Conservation (phyloP, 2,888 invertebrate species). For the Vanessa cardui region DNA sequence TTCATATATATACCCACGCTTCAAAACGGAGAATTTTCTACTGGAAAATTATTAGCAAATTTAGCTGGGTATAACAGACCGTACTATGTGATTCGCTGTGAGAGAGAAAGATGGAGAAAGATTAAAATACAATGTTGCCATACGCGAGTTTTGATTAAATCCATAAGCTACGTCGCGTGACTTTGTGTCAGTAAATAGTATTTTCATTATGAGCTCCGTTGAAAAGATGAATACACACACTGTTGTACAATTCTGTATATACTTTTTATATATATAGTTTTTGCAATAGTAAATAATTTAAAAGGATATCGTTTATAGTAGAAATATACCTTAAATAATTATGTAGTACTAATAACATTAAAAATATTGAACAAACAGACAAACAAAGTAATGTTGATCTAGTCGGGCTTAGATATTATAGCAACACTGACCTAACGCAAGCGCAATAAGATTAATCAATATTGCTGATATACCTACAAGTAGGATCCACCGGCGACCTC, state of each 20-base stretch:
- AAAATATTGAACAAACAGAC: not conserved
- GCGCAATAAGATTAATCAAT: slow-evolving; percentile 32
- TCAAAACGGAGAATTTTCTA: slow-evolving; percentile 31
- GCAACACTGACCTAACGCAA: slow-evolving; percentile 34
- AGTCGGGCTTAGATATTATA: slow-evolving; percentile 10
- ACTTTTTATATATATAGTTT: too few relatives aligned
- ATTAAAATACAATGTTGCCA: slow-evolving; percentile 30
- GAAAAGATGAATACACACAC: not conserved
- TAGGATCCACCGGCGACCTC: not conserved
- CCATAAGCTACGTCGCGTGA: slow-evolving; percentile 25
- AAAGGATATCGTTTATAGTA: too few relatives aligned
- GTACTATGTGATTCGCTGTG: slow-evolving; percentile 23
- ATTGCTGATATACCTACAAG: slow-evolving; percentile 13
- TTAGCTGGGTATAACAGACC: slow-evolving; percentile 10
- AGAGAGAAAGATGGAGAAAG: slow-evolving; percentile 29
- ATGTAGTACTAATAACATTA: not conserved
- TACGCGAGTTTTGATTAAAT: slow-evolving; percentile 1
- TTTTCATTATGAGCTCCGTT: not conserved
- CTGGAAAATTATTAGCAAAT: slow-evolving; percentile 23
- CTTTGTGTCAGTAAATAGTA: not conserved
- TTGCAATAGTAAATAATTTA: too few relatives aligned
- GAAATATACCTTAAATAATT: too few relatives aligned
- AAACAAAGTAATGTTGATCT: slow-evolving; percentile 13
- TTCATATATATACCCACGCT: slow-evolving; percentile 21
- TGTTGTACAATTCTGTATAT: too few relatives aligned